Evolutionary conservation across 2,113 vertebrate species (phyloP).

Genomic region (Gambusia holbrooki): DNA sequence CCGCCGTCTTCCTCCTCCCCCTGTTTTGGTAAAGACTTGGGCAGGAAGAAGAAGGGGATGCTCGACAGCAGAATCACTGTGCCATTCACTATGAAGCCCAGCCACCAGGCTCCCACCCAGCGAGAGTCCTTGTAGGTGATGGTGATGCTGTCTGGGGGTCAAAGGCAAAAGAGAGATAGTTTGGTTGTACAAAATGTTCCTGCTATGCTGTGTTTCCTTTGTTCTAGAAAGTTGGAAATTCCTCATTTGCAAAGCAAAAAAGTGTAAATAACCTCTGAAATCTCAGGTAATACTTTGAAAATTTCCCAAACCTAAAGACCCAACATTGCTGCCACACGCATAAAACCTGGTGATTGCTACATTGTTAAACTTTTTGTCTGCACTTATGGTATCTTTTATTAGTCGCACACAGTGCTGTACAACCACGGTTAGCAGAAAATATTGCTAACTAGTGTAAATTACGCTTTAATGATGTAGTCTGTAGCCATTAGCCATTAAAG

Average conservation of each 20-base stretch:
- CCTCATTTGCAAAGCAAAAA: neutral
- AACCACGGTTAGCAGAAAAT: neutral
- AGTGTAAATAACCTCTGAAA: neutral
- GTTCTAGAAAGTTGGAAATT: neutral
- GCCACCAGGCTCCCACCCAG: constrained; percentile 98
- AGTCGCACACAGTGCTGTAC: no score
- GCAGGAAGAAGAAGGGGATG: constrained; percentile 94
- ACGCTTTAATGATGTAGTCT: no score
- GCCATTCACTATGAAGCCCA: constrained; percentile 90
- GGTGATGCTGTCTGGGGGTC: constrained; percentile 78
- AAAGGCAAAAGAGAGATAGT: neutral
- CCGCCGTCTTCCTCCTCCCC: constrained; percentile 46
- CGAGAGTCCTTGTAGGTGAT: constrained; percentile 89
- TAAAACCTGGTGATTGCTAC: neutral
- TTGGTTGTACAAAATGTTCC: neutral
- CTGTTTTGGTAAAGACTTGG: constrained; percentile 83
- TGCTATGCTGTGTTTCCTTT: neutral
- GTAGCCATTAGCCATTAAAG: no score
- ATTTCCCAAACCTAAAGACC: neutral
- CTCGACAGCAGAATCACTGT: constrained; percentile 82
- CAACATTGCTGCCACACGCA: neutral
- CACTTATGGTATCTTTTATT: no score
- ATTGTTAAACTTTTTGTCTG: no score
- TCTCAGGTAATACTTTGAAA: neutral
- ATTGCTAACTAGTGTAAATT: no score